Conservation (phyloP, 2,888 invertebrate species). For the Aplocera efformata region DNA sequence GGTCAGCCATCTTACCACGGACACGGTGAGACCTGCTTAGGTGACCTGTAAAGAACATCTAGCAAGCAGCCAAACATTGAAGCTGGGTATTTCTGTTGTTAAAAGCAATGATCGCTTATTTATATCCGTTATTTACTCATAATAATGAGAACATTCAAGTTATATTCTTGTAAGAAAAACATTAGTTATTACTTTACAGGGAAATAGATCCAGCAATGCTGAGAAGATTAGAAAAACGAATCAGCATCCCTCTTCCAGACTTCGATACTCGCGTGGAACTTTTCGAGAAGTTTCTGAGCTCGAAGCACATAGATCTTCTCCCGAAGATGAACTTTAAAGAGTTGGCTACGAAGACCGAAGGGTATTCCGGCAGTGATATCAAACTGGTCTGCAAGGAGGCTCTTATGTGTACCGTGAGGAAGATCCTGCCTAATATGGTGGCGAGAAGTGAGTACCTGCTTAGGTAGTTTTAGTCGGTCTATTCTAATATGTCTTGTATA, state of each 20-base stretch:
- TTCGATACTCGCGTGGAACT: constrained; percentile 83
- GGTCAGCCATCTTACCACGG: no score
- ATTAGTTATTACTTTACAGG: constrained; percentile 78
- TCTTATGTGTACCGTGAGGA: constrained; percentile 89
- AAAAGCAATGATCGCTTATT: no score
- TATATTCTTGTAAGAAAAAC: no score
- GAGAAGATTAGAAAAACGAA: constrained; percentile 92
- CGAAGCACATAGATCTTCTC: constrained; percentile 69
- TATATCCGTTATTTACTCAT: no score
- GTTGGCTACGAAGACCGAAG: constrained; percentile 81
- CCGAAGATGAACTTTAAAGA: constrained; percentile 61
- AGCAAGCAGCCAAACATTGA: no score
- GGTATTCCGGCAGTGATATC: constrained; percentile 94
- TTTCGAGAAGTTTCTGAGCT: constrained; percentile 82
- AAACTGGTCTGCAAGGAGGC: constrained; percentile 93
- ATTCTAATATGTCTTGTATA: no score
- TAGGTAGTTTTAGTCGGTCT: no score
- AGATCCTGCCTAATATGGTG: constrained; percentile 68
- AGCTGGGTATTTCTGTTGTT: no score
- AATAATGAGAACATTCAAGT: no score
- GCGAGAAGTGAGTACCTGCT: constrained; percentile 43
- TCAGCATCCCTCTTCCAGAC: constrained; percentile 89
- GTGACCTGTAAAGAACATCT: no score
- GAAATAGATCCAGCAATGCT: constrained; percentile 94
- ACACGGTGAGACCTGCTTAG: no score